Evolutionary conservation across 1,140 invertebrate genomes (phyloP).

Genomic region (Drosophila bifasciata): DNA sequence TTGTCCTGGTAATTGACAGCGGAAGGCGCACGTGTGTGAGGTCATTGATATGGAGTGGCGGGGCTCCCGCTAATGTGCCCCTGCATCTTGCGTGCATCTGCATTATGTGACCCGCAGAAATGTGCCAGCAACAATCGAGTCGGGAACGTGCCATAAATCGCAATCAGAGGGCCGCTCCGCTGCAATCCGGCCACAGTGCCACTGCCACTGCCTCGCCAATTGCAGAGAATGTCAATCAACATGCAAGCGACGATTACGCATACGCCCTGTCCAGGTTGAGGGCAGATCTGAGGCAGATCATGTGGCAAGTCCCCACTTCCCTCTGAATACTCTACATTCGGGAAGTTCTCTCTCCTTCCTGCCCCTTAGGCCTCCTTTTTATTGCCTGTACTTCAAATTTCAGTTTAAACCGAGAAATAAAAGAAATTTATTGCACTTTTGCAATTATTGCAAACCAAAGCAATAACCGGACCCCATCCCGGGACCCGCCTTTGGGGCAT

Average conservation of each 20-base stretch:
- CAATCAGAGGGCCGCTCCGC: constrained; percentile 51
- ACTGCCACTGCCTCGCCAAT: constrained; percentile 34
- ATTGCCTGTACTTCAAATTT: constrained; percentile 16
- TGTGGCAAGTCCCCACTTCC: background rate
- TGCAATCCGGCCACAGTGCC: too few relatives aligned
- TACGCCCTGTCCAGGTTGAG: background rate
- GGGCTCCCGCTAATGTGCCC: constrained; percentile 45
- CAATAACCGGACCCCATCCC: constrained; percentile 39
- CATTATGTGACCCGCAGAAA: constrained; percentile 27
- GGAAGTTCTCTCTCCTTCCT: constrained; percentile 6
- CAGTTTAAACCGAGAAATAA: constrained; percentile 60
- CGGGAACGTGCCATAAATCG: constrained; percentile 70
- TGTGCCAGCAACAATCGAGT: constrained; percentile 31
- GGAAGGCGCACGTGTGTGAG: constrained; percentile 58
- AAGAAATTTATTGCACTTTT: constrained; percentile 72
- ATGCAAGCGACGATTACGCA: constrained; percentile 14
- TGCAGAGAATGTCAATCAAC: constrained; percentile 28
- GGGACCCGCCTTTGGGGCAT: background rate
- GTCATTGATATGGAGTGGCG: constrained; percentile 61
- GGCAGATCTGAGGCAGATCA: too few relatives aligned
- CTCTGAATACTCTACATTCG: constrained; percentile 1
- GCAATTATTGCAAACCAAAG: constrained; percentile 78
- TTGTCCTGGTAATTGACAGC: constrained; percentile 51
- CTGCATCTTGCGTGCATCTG: constrained; percentile 11
- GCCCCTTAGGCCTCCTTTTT: constrained; percentile 6